A percentile compares a stretch with the other conserved stretches of the same genome.
phyloP scores from a whole-genome alignment of 2,113 vertebrate species.

The Ovis aries region ARS-UI_Ramb_v3.0 NC_056067.1:13170501-13171000 shows the following conservation, averaged over 20 bases:
- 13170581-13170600: not conserved
- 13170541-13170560: not conserved
- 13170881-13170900: not conserved
- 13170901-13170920: not conserved
- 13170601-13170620: not conserved
- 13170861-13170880: not conserved
- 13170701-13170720: not conserved
- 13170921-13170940: not conserved
- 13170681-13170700: fast-evolving
- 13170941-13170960: not conserved
- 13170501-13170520: not conserved
- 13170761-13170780: not conserved
- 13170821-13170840: not conserved
- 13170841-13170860: fast-evolving
- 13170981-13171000: fast-evolving
- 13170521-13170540: not conserved
- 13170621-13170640: not conserved
- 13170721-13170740: not conserved
- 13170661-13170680: not conserved
- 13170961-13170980: not conserved
- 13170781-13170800: fast-evolving
- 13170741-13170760: not conserved
- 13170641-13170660: too few species aligned
- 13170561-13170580: not conserved
- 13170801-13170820: fast-evolving